Evolutionary conservation across 1,140 invertebrate species (phyloP), one percentile per base, ranked within the genome.

Genomic region (Dufourea novaeangliae): DNA sequence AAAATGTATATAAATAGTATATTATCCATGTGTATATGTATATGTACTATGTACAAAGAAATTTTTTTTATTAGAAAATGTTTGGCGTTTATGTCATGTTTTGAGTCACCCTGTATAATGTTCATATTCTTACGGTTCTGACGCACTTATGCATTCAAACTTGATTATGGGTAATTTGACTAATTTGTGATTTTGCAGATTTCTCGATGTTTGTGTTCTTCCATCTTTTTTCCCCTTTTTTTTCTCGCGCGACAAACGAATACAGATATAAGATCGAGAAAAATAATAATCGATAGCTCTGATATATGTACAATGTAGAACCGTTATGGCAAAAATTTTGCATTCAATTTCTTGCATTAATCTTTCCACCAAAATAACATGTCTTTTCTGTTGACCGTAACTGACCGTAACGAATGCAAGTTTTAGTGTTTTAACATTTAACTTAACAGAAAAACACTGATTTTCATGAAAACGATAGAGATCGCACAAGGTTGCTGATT

Each of bases 111-210:
- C 34, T 41, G 59, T 41, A 69, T 69, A 76, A 32, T 54, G 25
- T 20, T 59, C 17, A n/a, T 69, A 32, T 37, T 44, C 12, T 14
- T 46, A 41, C 29, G 25, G 12, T n/a, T n/a, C n/a, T n/a, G n/a
- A n/a, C n/a, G 57, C 14, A 25, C 27, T 2, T 7, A 41, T n/a
- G 39, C 37, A 39, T 59, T 14, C n/a, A 54, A 59, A 76, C 69
- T 69, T 76, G 54, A 76, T 76, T 76, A 76, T 20, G 29, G 73
- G 66, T 76, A 76, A 76, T 76, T 54, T 20, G 29, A 66, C 54
- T 76, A 76, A 76, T 76, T 54, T 76, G 32, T 76, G 73, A 76
- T 76, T 69, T 66, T 76, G 73, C 73, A 69, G 66, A 69, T 76
- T 76, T 69, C 25, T 61, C 68, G 7, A 17, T 14, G 12, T 14